Base-by-base conservation (phyloP, 2,797 vertebrate species). In the Enteromius unitaeniatus region DNA sequence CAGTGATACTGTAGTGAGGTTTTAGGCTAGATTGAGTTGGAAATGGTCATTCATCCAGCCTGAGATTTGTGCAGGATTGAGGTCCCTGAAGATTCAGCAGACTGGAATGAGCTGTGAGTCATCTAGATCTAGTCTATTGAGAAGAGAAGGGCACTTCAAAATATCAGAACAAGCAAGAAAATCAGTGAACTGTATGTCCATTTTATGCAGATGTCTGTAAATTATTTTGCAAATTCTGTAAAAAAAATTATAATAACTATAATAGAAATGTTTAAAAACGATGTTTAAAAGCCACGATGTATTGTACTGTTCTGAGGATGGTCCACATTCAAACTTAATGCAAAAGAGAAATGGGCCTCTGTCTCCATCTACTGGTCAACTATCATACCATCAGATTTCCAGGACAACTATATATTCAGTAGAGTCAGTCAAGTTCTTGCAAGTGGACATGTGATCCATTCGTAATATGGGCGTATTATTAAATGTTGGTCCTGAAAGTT, bases 311-410 rank as follows among this genome's bases (percentile, higher is more conserved):
- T 28, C 19, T 31, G 45, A 10, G 7, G 23, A 47, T 10, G 14
- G 28, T 74, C 3, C 28, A 37, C 34, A 4, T 23, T 40, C 11
- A 55, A 31, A 37, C 6, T 6, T 10, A 40, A 40, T 58, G 53
- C 9, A 6, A n/a, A 47, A 64, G 10, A 47, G 40, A 78, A 62
- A 62, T 8, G 4, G 19, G 28, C 7, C 60, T 62, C 17, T 86
- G 76, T 79, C 85, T 80, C 87, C 85, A 85, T 79, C 87, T 85
- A 80, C 34, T 83, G 84, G 62, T 77, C 17, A 47, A 13, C 0
- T 68, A n/a, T 80, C 14, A 26, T 23, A 51, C 7, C 0, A n/a
- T 79, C n/a, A 17, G 8, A 21, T 55, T 73, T 73, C 23, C 28
- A 47, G 47, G 23, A 28, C 10, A 3, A 34, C 19, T 34, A 13